Evolutionary conservation across 2,113 vertebrate species (phyloP).

Genomic region (Zapus hudsonius): DNA sequence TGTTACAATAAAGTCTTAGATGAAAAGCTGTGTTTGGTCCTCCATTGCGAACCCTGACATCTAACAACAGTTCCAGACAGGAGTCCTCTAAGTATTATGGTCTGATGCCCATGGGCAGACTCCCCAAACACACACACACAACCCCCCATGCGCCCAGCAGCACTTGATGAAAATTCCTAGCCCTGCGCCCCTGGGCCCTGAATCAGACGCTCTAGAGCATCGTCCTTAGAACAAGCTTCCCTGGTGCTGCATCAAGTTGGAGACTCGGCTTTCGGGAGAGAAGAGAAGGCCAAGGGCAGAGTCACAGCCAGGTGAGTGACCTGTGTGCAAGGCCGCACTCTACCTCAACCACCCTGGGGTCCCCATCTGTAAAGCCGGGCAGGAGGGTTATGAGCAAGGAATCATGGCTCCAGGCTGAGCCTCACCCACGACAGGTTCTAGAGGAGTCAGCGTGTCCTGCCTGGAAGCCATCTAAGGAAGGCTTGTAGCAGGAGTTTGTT

Average conservation of each 20-base stretch:
- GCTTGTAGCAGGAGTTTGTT: background rate
- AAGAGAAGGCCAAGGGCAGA: background rate
- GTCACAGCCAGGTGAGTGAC: background rate
- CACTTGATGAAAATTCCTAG: background rate
- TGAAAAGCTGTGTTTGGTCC: too few relatives aligned
- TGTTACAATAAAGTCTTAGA: too few relatives aligned
- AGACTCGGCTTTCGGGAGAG: background rate
- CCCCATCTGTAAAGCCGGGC: background rate
- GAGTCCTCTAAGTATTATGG: background rate
- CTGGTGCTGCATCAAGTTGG: background rate
- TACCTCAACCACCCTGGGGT: background rate
- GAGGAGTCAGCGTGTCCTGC: background rate
- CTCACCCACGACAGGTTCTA: background rate
- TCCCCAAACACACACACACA: too few relatives aligned
- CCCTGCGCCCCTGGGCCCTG: background rate
- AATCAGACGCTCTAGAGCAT: background rate
- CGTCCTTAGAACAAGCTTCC: background rate
- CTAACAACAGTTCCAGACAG: background rate
- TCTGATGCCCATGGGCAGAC: background rate
- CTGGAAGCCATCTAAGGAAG: background rate
- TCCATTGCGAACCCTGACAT: too few relatives aligned
- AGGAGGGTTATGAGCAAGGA: background rate
- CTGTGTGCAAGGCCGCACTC: background rate
- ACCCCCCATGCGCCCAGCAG: background rate
- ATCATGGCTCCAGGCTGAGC: background rate